Percentiles rank a stretch among this genome's conserved stretches.
Evolutionary conservation across 53 echinoderm and acorn worm genomes (phyloP).

Genomic region (Holothuria scabra): DNA sequence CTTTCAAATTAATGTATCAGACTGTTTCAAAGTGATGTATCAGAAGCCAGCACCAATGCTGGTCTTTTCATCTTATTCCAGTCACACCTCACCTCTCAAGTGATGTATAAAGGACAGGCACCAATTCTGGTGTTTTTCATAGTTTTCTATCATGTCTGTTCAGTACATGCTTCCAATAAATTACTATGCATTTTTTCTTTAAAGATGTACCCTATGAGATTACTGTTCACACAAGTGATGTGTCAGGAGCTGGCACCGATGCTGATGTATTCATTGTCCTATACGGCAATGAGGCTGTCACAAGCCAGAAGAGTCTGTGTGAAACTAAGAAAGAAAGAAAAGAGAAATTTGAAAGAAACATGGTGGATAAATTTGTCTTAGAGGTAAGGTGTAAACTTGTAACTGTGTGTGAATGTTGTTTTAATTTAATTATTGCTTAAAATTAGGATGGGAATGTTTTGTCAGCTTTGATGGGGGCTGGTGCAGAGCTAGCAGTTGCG

Average conservation of each 20-base stretch:
- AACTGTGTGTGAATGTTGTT: background rate
- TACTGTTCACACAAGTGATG: conserved; percentile 91
- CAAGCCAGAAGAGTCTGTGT: conserved; percentile 93
- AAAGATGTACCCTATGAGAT: conserved; percentile 99
- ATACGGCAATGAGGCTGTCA: conserved; percentile 85
- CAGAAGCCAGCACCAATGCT: too few relatives aligned
- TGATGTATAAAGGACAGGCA: too few relatives aligned
- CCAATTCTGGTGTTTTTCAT: too few relatives aligned
- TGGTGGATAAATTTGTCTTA: conserved; percentile 89
- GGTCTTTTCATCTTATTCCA: too few relatives aligned
- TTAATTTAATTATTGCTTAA: too few relatives aligned
- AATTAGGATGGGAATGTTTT: too few relatives aligned
- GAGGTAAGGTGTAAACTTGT: conserved; percentile 61
- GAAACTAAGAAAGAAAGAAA: conserved; percentile 86
- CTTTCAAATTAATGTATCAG: too few relatives aligned
- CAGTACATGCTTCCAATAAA: background rate
- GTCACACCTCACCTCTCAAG: too few relatives aligned
- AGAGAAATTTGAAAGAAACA: conserved; percentile 83
- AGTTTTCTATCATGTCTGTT: too few relatives aligned
- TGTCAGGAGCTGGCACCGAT: conserved; percentile 84
- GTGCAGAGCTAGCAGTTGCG: too few relatives aligned
- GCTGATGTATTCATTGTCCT: conserved; percentile 92
- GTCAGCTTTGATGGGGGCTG: too few relatives aligned
- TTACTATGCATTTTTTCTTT: background rate
- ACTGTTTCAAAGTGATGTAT: too few relatives aligned